These are phyloP conservation scores for Nephila pilipes DNA, from an alignment of 1,140 invertebrate species.

Conservation along the genomic window DNA sequence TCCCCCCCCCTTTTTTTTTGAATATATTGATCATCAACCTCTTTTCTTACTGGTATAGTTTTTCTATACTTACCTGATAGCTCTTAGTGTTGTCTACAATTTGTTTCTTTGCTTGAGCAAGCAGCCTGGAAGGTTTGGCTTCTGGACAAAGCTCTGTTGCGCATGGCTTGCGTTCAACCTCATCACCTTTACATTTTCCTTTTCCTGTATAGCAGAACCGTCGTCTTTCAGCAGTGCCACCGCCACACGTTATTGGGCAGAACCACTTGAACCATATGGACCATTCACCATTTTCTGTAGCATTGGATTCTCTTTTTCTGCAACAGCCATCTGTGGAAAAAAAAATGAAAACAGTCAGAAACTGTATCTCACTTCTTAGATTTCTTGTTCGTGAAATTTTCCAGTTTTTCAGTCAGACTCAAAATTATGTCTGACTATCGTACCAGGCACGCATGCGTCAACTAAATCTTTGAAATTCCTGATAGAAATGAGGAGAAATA, in stretches of 20 bases:
- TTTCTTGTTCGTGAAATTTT: too few species aligned
- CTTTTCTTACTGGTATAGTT: too few species aligned
- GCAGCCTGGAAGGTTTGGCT: not conserved
- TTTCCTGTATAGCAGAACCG: not conserved
- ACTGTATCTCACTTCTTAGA: too few species aligned
- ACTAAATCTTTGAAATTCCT: too few species aligned
- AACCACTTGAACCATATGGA: constrained; percentile 10
- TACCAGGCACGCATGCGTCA: too few species aligned
- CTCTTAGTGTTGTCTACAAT: not conserved
- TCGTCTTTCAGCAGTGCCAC: not conserved
- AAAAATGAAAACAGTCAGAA: not conserved
- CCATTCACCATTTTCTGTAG: not conserved
- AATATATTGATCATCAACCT: too few species aligned
- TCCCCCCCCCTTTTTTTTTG: too few species aligned
- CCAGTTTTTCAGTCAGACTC: too few species aligned
- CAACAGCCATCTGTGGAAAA: not conserved
- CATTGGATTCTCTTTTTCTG: not conserved
- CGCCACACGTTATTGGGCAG: constrained; percentile 40
- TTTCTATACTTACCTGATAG: not conserved
- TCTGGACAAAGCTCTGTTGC: constrained; percentile 22
- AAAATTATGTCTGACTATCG: too few species aligned
- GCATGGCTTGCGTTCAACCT: not conserved
- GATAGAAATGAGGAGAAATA: too few species aligned
- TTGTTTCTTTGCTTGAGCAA: not conserved
- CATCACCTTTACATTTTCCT: constrained; percentile 10